Percentiles rank a stretch among this genome's conserved stretches.
phyloP scores from a whole-genome alignment of 2,113 vertebrate genomes.

The Muscicapa adusta region DNA sequence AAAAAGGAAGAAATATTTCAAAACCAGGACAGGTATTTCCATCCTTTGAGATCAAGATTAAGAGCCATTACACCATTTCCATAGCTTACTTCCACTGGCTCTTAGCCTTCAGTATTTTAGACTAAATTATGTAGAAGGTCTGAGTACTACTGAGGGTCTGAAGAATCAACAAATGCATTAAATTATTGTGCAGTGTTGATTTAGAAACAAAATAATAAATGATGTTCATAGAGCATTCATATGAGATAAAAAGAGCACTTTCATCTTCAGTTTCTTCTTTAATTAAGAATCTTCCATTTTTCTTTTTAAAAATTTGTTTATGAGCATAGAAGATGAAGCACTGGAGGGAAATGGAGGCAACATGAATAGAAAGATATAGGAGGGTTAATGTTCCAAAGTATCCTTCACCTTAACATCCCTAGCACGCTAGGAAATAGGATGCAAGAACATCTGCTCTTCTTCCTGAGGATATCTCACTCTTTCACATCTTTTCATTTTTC shows the following conservation, averaged over 20 bases:
- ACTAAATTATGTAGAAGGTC: neutral
- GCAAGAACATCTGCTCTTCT: neutral
- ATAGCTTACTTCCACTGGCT: neutral
- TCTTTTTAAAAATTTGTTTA: neutral
- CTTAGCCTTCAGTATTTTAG: neutral
- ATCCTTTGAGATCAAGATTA: neutral
- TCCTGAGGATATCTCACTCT: neutral
- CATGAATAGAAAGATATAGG: neutral
- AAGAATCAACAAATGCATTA: neutral
- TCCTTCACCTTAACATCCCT: neutral
- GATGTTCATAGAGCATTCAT: fast-evolving
- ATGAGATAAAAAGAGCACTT: neutral
- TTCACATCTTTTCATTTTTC: neutral
- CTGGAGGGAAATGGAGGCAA: neutral
- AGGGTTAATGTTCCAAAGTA: neutral
- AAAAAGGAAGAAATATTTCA: neutral
- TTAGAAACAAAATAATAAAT: neutral
- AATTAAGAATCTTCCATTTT: neutral
- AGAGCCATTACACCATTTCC: neutral
- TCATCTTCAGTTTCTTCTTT: neutral
- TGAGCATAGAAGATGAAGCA: neutral
- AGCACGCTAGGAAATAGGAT: neutral
- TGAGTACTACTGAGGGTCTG: neutral
- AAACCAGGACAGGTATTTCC: neutral
- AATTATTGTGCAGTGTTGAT: neutral